Evolutionary conservation across 1,140 invertebrate genomes (phyloP).

Genomic region (Drosophila athabasca): DNA sequence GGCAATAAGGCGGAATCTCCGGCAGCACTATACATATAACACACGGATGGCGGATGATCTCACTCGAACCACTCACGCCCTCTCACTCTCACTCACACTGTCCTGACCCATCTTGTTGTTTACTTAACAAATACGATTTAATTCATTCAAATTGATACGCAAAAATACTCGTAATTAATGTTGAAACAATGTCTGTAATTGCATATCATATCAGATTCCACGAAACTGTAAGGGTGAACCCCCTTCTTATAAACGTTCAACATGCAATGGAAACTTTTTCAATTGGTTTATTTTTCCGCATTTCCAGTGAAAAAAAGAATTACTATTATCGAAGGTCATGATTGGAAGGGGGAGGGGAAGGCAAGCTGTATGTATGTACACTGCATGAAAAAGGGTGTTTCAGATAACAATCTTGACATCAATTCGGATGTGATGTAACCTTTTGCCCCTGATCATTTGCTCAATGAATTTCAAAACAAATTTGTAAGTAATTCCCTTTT

Average conservation of each 20-base stretch:
- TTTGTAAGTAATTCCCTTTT: too few relatives aligned
- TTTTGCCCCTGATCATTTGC: too few relatives aligned
- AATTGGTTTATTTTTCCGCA: slow-evolving; percentile 38
- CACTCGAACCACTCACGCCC: not conserved
- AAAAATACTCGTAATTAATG: slow-evolving; percentile 20
- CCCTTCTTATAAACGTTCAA: slow-evolving; percentile 4
- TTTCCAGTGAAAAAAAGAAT: slow-evolving; percentile 1
- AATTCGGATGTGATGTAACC: too few relatives aligned
- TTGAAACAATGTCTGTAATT: slow-evolving; percentile 3
- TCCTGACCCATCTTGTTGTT: not conserved
- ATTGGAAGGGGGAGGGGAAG: too few relatives aligned
- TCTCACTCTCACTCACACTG: not conserved
- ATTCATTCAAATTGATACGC: slow-evolving; percentile 4
- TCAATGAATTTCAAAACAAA: too few relatives aligned
- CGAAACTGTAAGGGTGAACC: slow-evolving; percentile 11
- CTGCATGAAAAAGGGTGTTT: too few relatives aligned
- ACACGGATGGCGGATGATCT: slow-evolving; percentile 16
- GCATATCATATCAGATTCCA: slow-evolving; percentile 31
- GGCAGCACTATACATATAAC: not conserved
- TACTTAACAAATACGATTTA: not conserved
- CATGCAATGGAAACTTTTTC: slow-evolving; percentile 12
- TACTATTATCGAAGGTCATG: slow-evolving; percentile 3
- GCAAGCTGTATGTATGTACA: too few relatives aligned
- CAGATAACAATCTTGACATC: too few relatives aligned
- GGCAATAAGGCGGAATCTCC: slow-evolving; percentile 25